These are phyloP conservation scores for Megaustenia siamemsis DNA, from an alignment of 2,888 invertebrate genomes.

Conservation along the genomic window DNA sequence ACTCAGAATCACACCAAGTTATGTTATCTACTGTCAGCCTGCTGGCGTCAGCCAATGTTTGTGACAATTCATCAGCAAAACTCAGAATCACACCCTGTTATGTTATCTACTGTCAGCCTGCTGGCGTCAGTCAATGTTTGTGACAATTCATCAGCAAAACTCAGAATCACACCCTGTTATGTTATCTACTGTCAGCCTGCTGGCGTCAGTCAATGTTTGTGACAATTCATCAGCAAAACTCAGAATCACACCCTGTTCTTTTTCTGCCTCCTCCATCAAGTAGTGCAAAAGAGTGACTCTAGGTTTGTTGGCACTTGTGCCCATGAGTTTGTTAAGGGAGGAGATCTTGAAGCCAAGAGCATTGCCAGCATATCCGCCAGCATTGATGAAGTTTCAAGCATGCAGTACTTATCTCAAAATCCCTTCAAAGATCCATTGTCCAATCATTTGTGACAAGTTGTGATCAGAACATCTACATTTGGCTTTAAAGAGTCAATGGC, in stretches of 20 bases:
- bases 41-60: too few relatives aligned
- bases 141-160: too few relatives aligned
- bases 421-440: slow-evolving; percentile 88
- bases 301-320: slow-evolving; percentile 97
- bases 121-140: too few relatives aligned
- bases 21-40: too few relatives aligned
- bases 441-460: slow-evolving; percentile 88
- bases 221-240: slow-evolving; percentile 78
- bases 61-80: too few relatives aligned
- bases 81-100: too few relatives aligned
- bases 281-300: slow-evolving; percentile 97
- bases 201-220: slow-evolving; percentile 64
- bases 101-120: too few relatives aligned
- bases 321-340: slow-evolving; percentile 94
- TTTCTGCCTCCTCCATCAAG: slow-evolving; percentile 86
- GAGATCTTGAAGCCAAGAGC: slow-evolving; percentile 97
- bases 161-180: too few relatives aligned
- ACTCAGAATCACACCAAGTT: too few relatives aligned
- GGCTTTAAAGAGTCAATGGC: slow-evolving; percentile 93
- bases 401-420: slow-evolving; percentile 95
- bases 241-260: slow-evolving; percentile 78
- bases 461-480: slow-evolving; percentile 92
- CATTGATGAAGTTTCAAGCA: slow-evolving; percentile 97
- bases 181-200: slow-evolving; percentile 82
- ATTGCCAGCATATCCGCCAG: slow-evolving; percentile 97